Conservation (phyloP, 1,140 invertebrate species). For the Temnothorax curvispinosus region DNA sequence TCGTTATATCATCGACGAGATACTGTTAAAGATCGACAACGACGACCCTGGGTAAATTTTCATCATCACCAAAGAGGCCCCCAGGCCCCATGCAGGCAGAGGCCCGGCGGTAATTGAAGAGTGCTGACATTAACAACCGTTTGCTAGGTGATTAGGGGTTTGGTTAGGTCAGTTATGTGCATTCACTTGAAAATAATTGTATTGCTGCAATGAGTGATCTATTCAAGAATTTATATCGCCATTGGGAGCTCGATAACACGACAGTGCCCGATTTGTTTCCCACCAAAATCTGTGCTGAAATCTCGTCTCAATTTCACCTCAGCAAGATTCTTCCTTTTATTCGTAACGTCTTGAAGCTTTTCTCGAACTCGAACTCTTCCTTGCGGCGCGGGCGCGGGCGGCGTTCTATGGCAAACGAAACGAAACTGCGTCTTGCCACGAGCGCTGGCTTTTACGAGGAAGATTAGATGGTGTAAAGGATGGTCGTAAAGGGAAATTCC, state of each 20-base stretch:
- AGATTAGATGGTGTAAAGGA: conserved; percentile 66
- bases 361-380: conserved; percentile 40
- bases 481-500: conserved; percentile 68
- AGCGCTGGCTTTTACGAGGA: conserved; percentile 44
- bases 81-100: too few relatives aligned
- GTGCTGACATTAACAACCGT: too few relatives aligned
- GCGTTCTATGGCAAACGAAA: conserved; percentile 21
- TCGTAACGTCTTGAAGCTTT: conserved; percentile 48
- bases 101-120: too few relatives aligned
- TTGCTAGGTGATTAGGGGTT: too few relatives aligned
- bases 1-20: neutral
- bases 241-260: conserved; percentile 26
- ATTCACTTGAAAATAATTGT: conserved; percentile 5
- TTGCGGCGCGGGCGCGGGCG: neutral
- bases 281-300: conserved; percentile 49
- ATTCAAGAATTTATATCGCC: conserved; percentile 17
- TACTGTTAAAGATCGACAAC: too few relatives aligned
- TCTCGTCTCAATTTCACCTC: conserved; percentile 51
- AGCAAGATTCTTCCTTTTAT: conserved; percentile 52
- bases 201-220: neutral
- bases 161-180: too few relatives aligned
- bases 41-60: too few relatives aligned
- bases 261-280: conserved; percentile 34
- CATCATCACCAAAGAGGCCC: too few relatives aligned
- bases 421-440: neutral